These are phyloP conservation scores for Ictidomys tridecemlineatus DNA, from an alignment of 2,113 vertebrate genomes.

Conservation along the genomic window DNA sequence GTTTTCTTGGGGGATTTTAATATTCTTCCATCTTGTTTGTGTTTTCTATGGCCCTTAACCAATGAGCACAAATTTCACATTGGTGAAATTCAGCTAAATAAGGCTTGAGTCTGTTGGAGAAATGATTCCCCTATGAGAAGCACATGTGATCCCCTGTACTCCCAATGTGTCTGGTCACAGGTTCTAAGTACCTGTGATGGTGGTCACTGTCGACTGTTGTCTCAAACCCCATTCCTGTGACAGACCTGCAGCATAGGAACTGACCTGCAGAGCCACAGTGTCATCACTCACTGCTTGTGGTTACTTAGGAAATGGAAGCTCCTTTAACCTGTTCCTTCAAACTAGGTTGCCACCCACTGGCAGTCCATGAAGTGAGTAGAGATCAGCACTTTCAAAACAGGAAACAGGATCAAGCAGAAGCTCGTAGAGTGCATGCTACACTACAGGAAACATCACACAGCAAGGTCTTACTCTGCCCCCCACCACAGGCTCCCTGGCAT, in stretches of 20 bases:
- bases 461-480: not conserved
- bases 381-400: too few species aligned
- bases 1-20: not conserved
- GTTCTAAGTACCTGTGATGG: not conserved
- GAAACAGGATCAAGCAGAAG: too few species aligned
- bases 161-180: not conserved
- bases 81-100: not conserved
- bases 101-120: not conserved
- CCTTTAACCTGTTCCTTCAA: not conserved
- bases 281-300: not conserved
- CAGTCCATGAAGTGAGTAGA: too few species aligned
- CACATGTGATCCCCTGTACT: not conserved
- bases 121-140: not conserved
- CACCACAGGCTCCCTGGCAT: not conserved
- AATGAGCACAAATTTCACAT: not conserved
- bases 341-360: accelerated
- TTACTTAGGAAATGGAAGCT: not conserved
- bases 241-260: accelerated
- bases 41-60: not conserved
- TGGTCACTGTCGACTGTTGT: too few species aligned
- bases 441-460: too few species aligned
- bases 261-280: accelerated
- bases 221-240: accelerated
- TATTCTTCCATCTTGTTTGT: not conserved
- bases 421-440: too few species aligned